Base-by-base conservation (phyloP, 2,797 vertebrate species). In the Hippocampus kuda region DNA sequence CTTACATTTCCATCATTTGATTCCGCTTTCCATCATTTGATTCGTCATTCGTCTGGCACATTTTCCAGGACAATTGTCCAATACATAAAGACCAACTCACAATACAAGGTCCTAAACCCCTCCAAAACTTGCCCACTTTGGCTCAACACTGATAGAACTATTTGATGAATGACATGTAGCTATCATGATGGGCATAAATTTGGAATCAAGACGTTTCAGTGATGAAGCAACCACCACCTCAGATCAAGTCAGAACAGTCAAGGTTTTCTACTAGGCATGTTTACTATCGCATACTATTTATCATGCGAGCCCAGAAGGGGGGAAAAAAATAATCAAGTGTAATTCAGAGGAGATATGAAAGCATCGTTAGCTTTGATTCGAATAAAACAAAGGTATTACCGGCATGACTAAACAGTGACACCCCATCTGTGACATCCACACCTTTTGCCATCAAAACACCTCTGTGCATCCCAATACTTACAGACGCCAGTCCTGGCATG, bases 401-500 rank as follows among this genome's bases (percentile, higher is more conserved):
- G 34, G 34, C 34, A 27, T 27, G 3, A 13, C 22, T 15, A 59
- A 30, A 59, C 1, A 15, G 4, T 27, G 26, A 59, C 56, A 59
- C 13, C n/a, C 26, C 8, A 68, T 65, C 24, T 65, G 76, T 79
- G 70, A 74, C 16, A 49, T 11, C 20, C 6, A 65, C 22, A 12
- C 57, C 8, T 15, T 27, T 76, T 24, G 76, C 61, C 27, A 41
- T 44, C 20, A 51, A 34, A 68, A 67, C 65, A 64, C 22, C 60
- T 51, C 7, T 68, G 79, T 85, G 83, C 66, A 75, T 44, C 74
- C 79, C 70, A 75, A 67, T 77, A 89, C 97, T 99, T 92, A 99
- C 97, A 85, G 94, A 98, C 76, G 96, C 95, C 90, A 99, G 84
- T 68, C 94, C 94, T 66, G 97, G 97, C 89, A 99, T 94, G 5